Percentiles rank a stretch among this genome's conserved stretches.
These are phyloP conservation scores for Formica exsecta DNA, from an alignment of 1,140 invertebrate species.

Conservation along the genomic window DNA sequence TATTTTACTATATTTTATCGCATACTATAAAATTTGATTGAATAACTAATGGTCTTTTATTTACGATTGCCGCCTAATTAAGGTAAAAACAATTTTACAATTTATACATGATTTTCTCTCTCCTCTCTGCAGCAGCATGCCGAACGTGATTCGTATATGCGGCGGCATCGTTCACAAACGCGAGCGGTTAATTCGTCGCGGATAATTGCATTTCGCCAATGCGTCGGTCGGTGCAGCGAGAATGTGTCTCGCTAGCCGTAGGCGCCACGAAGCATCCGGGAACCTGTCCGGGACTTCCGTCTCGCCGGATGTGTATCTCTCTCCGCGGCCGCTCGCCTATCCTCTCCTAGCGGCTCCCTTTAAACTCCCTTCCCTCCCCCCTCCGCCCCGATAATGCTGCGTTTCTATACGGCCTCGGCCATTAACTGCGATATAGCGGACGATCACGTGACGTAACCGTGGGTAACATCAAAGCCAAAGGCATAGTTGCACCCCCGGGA, in stretches of 20 bases:
- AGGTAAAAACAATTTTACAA: not conserved
- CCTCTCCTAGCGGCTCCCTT: slow-evolving; percentile 4
- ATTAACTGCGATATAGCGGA: slow-evolving; percentile 83
- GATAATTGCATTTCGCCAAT: slow-evolving; percentile 82
- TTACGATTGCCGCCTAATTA: not conserved
- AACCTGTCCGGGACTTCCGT: slow-evolving; percentile 64
- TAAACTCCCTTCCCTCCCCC: slow-evolving; percentile 21
- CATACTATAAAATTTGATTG: not conserved
- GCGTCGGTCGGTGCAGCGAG: slow-evolving; percentile 75
- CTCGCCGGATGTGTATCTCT: slow-evolving; percentile 41
- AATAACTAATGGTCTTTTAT: not conserved
- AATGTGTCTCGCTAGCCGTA: slow-evolving; percentile 70
- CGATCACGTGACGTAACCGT: slow-evolving; percentile 79
- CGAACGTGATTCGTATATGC: not conserved
- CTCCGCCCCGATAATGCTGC: slow-evolving; percentile 64
- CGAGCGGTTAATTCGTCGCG: slow-evolving; percentile 72
- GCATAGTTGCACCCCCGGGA: slow-evolving; percentile 84
- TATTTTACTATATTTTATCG: not conserved
- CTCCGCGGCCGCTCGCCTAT: slow-evolving; percentile 40
- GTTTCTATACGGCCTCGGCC: slow-evolving; percentile 76
- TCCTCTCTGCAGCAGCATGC: not conserved
- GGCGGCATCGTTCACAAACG: slow-evolving; percentile 14
- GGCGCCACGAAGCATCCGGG: slow-evolving; percentile 68
- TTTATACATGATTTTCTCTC: not conserved
- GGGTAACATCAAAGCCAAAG: slow-evolving; percentile 86